phyloP scores from a whole-genome alignment of 2,113 vertebrate genomes.

The Cheilinus undulatus region DNA sequence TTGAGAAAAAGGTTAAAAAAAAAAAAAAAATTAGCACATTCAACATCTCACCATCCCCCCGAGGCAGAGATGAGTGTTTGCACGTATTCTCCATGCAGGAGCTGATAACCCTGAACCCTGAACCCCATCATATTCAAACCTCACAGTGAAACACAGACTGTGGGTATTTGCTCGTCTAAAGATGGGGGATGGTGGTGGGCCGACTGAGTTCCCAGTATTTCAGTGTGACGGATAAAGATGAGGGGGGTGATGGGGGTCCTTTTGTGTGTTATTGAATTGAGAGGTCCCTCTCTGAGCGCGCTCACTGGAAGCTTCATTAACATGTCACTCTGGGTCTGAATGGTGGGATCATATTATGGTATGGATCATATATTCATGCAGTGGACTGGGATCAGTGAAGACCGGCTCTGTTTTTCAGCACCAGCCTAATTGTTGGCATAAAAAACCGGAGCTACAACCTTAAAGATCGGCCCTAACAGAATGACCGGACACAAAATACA shows the following conservation, averaged over 20 bases:
- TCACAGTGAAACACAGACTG: neutral
- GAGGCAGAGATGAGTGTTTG: neutral
- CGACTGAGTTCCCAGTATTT: neutral
- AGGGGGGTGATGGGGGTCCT: neutral
- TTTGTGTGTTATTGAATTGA: neutral
- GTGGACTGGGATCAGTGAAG: too few relatives aligned
- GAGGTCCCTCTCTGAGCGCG: slow-evolving; percentile 1
- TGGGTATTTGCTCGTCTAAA: neutral
- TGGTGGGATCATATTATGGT: neutral
- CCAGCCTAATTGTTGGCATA: too few relatives aligned
- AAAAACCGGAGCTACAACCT: too few relatives aligned
- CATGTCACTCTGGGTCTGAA: neutral
- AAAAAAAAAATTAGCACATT: too few relatives aligned
- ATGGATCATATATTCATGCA: too few relatives aligned
- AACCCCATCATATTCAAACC: slow-evolving; percentile 16
- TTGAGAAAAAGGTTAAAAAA: too few relatives aligned
- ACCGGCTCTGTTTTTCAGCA: too few relatives aligned
- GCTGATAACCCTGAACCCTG: slow-evolving; percentile 19
- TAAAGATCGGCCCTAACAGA: too few relatives aligned
- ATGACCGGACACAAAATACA: too few relatives aligned
- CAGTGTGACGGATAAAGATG: neutral
- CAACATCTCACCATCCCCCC: neutral
- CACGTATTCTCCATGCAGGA: slow-evolving; percentile 9
- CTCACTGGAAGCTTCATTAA: neutral
- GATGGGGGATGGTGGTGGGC: slow-evolving; percentile 21